Base-by-base conservation (phyloP, 1,140 invertebrate species). In the Panulirus ornatus region DNA sequence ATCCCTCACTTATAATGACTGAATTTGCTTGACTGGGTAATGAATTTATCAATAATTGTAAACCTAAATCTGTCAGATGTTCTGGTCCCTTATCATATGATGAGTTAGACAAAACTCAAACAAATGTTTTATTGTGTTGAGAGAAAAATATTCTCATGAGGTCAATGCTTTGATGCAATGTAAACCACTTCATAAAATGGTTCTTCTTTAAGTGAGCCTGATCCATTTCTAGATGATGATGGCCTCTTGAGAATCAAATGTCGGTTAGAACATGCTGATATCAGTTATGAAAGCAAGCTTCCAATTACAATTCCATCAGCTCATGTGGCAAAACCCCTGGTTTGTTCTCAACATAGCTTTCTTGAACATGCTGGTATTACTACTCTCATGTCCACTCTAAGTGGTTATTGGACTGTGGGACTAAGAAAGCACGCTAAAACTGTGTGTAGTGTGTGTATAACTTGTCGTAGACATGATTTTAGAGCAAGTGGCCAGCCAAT, bases 211-310 rank as follows among this genome's bases (percentile, higher is more conserved):
- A 44, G 34, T 9, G 40, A 79, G 19, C 40, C 40, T 14, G 75
- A 44, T 79, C 75, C 30, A 9, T 78, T 78, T 78, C 14, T 78
- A 42, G 75, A 78, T 78, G 27, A 78, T 36, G 16, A 87, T 3
- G 71, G 36, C 47, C 42, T 81, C 16, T 40, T 83, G 34, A 70
- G 71, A 38, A 44, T 87, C 14, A 71, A 63, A 1, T 78, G 84
- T 9, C 30, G 42, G 5, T 42, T 87, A 8, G 71, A 87, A 16
- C 19, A 51, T 38, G 2, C 58, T 14, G 71, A 85, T 9, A 16
- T 87, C 1, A 38, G 58, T 40, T 79, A 6, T 87, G 84, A 87
- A 40, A 81, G 54, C 34, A 87, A 73, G n/a, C 84, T 84, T 38
- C 84, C 84, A 2, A 40, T 87, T 1, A 44, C 40, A 38, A 34